Evolutionary conservation across 2,113 vertebrate genomes (phyloP), one percentile per base, ranked within the genome.

Genomic region (Brachyistius frenatus): DNA sequence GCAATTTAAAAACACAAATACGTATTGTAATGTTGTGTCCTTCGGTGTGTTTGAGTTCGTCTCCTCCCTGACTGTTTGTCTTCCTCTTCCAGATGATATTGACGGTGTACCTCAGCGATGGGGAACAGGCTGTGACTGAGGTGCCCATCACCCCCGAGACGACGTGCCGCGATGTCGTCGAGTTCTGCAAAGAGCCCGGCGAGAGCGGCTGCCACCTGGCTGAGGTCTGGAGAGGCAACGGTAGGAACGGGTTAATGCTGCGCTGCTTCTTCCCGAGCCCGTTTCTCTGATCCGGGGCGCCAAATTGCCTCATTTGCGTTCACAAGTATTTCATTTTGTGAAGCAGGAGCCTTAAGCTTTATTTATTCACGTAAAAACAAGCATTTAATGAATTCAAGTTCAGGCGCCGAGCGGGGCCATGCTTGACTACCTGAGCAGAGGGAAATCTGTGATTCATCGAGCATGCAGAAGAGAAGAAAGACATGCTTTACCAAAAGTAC

Each of bases 101-200:
- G 94, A 99, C 97, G 15, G 98, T 99, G 92, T 99, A 99, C 95
- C 94, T 99, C 93, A 99, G 97, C 71, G 97, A 98, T 89, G 97
- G 97, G 60, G 98, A 99, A 61, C 98, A 99, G 92, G 95, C 97
- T 64, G 91, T 96, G 89, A 96, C 97, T 3, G 98, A 99, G 95
- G 98, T 99, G 89, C 98, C 98, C 90, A 95, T 99, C 93, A 99
- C 98, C 71, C 98, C 98, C 5, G 98, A 99, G 95, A 99, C 98
- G 46, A 97, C 96, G 0, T 99, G 98, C 89, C 96, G 97, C 0
- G 98, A 99, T 88, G 97, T 99, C 0, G 97, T 99, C 0, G 98
- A 99, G 88, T 99, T 99, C 93, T 99, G 98, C 93, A 99, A 99
- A 83, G 98, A 99, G 88, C 97, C 98, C 4, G 98, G 98, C 7